Evolutionary conservation across 1,140 invertebrate genomes (phyloP).

Genomic region (Orussus abietinus): DNA sequence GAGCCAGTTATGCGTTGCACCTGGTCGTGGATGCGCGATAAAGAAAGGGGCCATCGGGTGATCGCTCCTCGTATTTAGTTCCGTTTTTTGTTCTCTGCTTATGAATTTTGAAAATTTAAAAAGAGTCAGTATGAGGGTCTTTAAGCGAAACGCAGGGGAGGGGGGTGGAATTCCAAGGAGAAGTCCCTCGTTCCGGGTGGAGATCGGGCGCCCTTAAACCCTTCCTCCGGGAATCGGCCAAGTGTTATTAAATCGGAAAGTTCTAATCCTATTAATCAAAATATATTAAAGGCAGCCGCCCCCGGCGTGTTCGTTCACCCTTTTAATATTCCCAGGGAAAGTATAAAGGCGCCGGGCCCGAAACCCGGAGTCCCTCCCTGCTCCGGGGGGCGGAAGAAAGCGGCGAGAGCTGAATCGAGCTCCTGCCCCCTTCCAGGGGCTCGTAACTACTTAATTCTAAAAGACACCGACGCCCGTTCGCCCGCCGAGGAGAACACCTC

Average conservation of each 20-base stretch:
- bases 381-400: conserved; percentile 23
- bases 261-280: conserved; percentile 49
- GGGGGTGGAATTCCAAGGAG: not conserved
- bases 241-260: conserved; percentile 11
- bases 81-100: too few species aligned
- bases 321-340: conserved; percentile 44
- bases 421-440: conserved; percentile 28
- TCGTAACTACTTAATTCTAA: conserved; percentile 45
- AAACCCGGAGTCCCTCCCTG: too few species aligned
- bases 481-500: conserved; percentile 18
- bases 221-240: too few species aligned
- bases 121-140: too few species aligned
- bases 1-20: too few species aligned
- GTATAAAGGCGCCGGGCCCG: conserved; percentile 25
- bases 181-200: not conserved
- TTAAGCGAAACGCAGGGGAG: not conserved
- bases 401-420: conserved; percentile 6
- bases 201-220: conserved; percentile 1
- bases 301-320: conserved; percentile 33
- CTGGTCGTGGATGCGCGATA: too few species aligned
- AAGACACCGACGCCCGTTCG: conserved; percentile 30
- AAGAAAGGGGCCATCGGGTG: too few species aligned
- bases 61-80: too few species aligned
- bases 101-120: too few species aligned
- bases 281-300: conserved; percentile 43